These are phyloP conservation scores for Drosophila azteca DNA, from an alignment of 1,140 invertebrate genomes.

Conservation along the genomic window DNA sequence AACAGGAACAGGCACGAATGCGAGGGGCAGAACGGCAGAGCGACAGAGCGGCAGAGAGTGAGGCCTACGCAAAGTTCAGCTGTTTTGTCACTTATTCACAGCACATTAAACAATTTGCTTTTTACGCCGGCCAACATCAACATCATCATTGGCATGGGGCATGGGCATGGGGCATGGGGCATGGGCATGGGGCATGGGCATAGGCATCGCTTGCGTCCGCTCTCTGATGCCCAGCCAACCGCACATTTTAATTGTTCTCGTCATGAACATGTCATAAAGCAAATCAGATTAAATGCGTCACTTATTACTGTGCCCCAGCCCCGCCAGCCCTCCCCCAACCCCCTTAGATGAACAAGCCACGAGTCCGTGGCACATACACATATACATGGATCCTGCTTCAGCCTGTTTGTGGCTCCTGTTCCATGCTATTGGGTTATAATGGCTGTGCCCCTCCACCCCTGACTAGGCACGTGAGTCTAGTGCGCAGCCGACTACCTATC, in stretches of 20 bases:
- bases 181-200: too few relatives aligned
- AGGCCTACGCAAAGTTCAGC: constrained; percentile 65
- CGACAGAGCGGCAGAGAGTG: constrained; percentile 5
- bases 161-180: too few relatives aligned
- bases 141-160: constrained; percentile 8
- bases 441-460: background rate
- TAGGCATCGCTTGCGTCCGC: constrained; percentile 3
- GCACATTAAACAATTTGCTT: constrained; percentile 82
- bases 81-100: constrained; percentile 82
- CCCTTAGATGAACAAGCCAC: background rate
- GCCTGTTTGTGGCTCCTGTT: background rate
- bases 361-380: too few relatives aligned
- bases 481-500: too few relatives aligned
- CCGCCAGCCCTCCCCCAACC: constrained; percentile 2
- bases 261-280: constrained; percentile 82
- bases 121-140: constrained; percentile 74
- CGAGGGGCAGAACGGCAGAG: background rate
- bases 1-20: constrained; percentile 1
- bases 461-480: constrained; percentile 23
- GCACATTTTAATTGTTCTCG: constrained; percentile 82
- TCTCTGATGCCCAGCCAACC: constrained; percentile 74
- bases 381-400: too few relatives aligned
- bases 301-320: constrained; percentile 69
- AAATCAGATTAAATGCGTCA: constrained; percentile 82
- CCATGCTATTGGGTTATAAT: constrained; percentile 39